phyloP scores from a whole-genome alignment of 2,113 vertebrate species.

The Lichenostomus cassidix region DNA sequence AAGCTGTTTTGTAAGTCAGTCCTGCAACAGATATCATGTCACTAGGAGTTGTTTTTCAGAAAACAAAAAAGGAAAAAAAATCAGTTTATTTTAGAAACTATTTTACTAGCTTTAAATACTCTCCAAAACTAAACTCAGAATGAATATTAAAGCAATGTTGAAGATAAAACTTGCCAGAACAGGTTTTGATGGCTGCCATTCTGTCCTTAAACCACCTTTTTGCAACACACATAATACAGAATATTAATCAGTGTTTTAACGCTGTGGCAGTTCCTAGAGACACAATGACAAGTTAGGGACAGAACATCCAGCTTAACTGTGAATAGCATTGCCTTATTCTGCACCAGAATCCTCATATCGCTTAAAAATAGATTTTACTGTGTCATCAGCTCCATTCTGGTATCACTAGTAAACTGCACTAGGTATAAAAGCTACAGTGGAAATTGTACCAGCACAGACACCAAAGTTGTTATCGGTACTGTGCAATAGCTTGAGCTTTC shows the following conservation, averaged over 20 bases:
- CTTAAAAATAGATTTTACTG: conserved; percentile 57
- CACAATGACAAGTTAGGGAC: conserved; percentile 46
- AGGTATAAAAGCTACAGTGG: neutral
- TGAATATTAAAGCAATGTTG: neutral
- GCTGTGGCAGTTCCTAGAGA: conserved; percentile 27
- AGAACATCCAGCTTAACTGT: conserved; percentile 11
- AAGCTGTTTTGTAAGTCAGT: neutral
- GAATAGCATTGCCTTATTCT: conserved; percentile 22
- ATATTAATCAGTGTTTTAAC: conserved; percentile 50
- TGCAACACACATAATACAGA: neutral
- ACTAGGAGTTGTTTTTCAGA: neutral
- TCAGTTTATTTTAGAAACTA: neutral
- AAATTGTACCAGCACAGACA: neutral
- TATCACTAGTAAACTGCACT: conserved; percentile 5
- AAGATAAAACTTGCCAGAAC: conserved; percentile 5
- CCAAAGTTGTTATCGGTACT: neutral
- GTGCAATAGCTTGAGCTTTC: conserved; percentile 38
- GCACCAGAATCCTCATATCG: neutral
- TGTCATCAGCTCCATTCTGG: conserved; percentile 38
- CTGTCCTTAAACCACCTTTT: conserved; percentile 54
- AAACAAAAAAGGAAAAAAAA: neutral
- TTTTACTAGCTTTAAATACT: neutral
- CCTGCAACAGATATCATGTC: neutral
- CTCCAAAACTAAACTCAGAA: neutral
- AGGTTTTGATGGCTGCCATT: neutral